These are phyloP conservation scores for Pomatostomus ruficeps DNA, from an alignment of 2,113 vertebrate species.

Conservation along the genomic window DNA sequence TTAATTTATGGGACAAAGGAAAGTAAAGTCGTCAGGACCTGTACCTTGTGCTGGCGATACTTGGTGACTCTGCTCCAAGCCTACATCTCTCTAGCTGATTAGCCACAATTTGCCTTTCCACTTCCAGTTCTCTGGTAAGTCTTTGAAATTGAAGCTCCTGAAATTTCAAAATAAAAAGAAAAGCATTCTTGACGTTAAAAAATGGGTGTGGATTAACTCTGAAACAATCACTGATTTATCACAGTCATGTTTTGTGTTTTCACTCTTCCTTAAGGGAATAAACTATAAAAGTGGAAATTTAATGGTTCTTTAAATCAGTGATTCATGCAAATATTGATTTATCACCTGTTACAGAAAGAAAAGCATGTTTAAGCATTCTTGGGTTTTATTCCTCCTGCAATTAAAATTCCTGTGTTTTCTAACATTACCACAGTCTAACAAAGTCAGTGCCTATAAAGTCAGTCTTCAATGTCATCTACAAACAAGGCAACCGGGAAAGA, in stretches of 20 bases:
- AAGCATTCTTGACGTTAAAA: constrained; percentile 61
- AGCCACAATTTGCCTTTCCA: constrained; percentile 99
- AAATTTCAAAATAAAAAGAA: constrained; percentile 72
- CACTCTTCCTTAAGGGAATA: neutral
- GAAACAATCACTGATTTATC: constrained; percentile 19
- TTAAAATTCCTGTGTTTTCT: neutral
- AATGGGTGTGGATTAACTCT: constrained; percentile 30
- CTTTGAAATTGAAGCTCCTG: constrained; percentile 99
- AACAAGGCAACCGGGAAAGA: neutral
- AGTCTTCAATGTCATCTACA: neutral
- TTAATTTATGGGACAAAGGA: constrained; percentile 18
- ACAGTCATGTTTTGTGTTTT: neutral
- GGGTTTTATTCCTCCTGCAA: constrained; percentile 21
- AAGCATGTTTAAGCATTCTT: neutral
- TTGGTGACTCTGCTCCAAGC: constrained; percentile 95
- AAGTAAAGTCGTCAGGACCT: constrained; percentile 60
- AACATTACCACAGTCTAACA: constrained; percentile 8
- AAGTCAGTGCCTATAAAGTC: neutral
- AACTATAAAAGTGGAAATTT: neutral
- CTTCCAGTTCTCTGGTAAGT: constrained; percentile 98
- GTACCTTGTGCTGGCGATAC: constrained; percentile 96
- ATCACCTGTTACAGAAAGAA: constrained; percentile 26
- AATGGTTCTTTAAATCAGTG: neutral
- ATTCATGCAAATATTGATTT: constrained; percentile 13
- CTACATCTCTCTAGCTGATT: constrained; percentile 99